phyloP scores from a whole-genome alignment of 30 jellyfish, hydroid and myxozoan genomes.

The Morbakka virulenta region DNA sequence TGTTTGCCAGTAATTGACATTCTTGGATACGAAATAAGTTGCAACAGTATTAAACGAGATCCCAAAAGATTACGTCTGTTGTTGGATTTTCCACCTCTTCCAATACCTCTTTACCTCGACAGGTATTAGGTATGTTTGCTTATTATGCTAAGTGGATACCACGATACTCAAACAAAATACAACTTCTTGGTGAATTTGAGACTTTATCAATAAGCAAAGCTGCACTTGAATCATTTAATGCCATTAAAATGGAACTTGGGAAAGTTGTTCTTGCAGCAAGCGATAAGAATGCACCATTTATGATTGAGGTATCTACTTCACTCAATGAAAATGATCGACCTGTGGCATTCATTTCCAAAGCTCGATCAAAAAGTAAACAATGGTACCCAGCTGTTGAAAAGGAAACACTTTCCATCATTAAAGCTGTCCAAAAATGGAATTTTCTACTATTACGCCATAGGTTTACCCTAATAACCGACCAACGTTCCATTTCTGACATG shows the following conservation, averaged over 20 bases:
- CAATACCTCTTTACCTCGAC: slow-evolving; percentile 34
- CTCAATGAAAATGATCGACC: slow-evolving; percentile 60
- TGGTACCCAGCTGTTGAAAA: no score
- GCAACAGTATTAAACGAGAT: slow-evolving; percentile 63
- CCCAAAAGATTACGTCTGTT: slow-evolving; percentile 56
- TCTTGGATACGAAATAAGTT: slow-evolving; percentile 60
- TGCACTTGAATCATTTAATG: no score
- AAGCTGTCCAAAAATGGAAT: slow-evolving; percentile 64
- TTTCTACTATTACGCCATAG: slow-evolving; percentile 53
- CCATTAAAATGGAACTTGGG: no score
- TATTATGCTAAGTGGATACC: slow-evolving; percentile 75
- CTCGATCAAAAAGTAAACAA: no score
- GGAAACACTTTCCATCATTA: no score
- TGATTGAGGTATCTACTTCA: slow-evolving; percentile 5
- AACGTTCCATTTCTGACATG: no score
- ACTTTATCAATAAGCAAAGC: no score
- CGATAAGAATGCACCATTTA: slow-evolving; percentile 43
- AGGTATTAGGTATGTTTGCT: slow-evolving; percentile 70
- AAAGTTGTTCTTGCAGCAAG: slow-evolving; percentile 14
- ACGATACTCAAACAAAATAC: slow-evolving; percentile 17
- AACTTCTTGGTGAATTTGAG: no score
- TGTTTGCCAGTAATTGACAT: slow-evolving; percentile 30
- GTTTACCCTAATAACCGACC: no score
- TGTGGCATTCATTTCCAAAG: no score
- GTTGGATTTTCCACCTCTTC: slow-evolving; percentile 66